Conservation (phyloP, 2,888 invertebrate genomes). For the Drosophila lacicola region DNA sequence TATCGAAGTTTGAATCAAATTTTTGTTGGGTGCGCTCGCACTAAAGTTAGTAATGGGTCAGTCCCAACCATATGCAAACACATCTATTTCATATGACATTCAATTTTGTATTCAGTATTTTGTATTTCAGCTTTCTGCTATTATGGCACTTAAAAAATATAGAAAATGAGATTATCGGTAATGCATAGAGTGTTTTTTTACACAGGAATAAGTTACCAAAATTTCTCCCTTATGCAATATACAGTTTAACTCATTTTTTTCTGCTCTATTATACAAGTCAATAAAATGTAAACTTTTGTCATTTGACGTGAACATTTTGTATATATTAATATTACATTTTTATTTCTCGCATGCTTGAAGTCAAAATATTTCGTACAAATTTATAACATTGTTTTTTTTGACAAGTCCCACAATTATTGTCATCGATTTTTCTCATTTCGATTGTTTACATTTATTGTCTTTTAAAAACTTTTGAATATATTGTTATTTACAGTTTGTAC, state of each 20-base stretch:
- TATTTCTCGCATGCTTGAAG: constrained; percentile 6
- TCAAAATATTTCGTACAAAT: background rate
- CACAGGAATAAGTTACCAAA: constrained; percentile 18
- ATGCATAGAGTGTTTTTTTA: constrained; percentile 13
- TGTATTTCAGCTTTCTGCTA: constrained; percentile 58
- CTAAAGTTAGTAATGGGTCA: constrained; percentile 50
- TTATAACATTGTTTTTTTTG: constrained; percentile 4
- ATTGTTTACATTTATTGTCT: constrained; percentile 59
- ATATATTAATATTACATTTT: constrained; percentile 7
- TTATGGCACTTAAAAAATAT: constrained; percentile 80
- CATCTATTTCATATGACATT: constrained; percentile 31
- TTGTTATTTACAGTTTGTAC: constrained; percentile 60
- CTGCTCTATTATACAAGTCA: background rate
- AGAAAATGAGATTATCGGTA: constrained; percentile 78
- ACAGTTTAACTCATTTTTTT: background rate
- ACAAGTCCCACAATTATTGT: constrained; percentile 49
- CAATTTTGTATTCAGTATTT: constrained; percentile 24
- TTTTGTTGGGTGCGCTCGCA: constrained; percentile 47
- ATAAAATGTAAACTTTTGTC: too few relatives aligned
- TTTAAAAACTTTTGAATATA: constrained; percentile 37
- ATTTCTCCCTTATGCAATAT: constrained; percentile 5
- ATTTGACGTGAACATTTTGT: background rate
- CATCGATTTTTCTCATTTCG: constrained; percentile 18
- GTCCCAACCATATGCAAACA: constrained; percentile 29
- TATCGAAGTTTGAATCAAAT: constrained; percentile 26